Evolutionary conservation across 2,888 invertebrate species (phyloP).

Genomic region (Erebia aethiops): DNA sequence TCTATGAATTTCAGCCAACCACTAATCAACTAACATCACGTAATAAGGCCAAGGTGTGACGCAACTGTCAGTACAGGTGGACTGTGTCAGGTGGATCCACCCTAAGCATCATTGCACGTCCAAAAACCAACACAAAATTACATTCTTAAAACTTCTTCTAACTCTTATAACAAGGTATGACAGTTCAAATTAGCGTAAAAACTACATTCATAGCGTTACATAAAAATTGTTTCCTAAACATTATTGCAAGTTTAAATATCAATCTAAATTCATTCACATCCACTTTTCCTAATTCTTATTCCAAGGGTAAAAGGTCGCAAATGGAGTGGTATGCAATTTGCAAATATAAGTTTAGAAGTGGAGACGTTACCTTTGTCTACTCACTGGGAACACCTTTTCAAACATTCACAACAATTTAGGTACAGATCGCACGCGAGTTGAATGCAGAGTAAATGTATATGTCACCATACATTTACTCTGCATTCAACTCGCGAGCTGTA

Average conservation of each 20-base stretch:
- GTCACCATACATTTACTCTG: too few species aligned
- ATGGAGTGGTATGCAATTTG: background rate
- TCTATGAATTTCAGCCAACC: slow-evolving; percentile 10
- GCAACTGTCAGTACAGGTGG: slow-evolving; percentile 72
- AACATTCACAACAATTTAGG: slow-evolving; percentile 55
- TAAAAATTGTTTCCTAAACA: slow-evolving; percentile 11
- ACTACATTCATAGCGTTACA: slow-evolving; percentile 5
- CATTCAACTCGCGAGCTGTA: too few species aligned
- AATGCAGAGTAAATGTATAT: too few species aligned
- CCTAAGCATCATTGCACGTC: slow-evolving; percentile 48
- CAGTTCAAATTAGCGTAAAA: slow-evolving; percentile 35
- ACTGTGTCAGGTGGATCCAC: slow-evolving; percentile 63
- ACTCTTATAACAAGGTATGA: slow-evolving; percentile 30
- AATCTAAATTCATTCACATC: slow-evolving; percentile 13
- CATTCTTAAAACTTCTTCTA: slow-evolving; percentile 20
- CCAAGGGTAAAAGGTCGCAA: background rate
- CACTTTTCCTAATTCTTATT: background rate
- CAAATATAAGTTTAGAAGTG: slow-evolving; percentile 28
- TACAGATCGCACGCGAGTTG: too few species aligned
- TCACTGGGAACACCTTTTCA: slow-evolving; percentile 56
- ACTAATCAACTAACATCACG: slow-evolving; percentile 44
- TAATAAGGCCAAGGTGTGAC: slow-evolving; percentile 65
- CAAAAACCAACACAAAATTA: slow-evolving; percentile 13
- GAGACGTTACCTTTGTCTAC: slow-evolving; percentile 51
- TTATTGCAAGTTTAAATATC: slow-evolving; percentile 19